A percentile compares a stretch with the other conserved stretches of the same genome.
Conservation (phyloP, 37 sponge, comb jelly and placozoan genomes). For the Halichondria panicea region DNA sequence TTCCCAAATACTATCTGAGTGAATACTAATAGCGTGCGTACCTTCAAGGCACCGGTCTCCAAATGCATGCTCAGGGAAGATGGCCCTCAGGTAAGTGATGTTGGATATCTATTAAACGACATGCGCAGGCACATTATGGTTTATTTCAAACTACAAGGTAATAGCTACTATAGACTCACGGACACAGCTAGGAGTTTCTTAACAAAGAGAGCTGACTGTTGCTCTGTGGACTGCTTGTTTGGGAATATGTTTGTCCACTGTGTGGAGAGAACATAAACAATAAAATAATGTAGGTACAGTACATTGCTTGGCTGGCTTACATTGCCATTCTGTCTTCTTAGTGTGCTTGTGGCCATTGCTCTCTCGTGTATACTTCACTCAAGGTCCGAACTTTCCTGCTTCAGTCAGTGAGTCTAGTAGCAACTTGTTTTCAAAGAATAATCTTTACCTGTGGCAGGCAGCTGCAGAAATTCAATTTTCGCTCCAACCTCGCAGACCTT, state of each 20-base stretch:
- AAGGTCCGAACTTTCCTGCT: too few relatives aligned
- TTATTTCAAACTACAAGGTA: too few relatives aligned
- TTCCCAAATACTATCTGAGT: neutral
- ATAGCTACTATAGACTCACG: constrained; percentile 63
- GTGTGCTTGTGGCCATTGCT: constrained; percentile 34
- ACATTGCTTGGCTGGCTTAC: too few relatives aligned
- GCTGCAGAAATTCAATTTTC: too few relatives aligned
- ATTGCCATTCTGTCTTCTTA: constrained; percentile 25
- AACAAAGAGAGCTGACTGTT: constrained; percentile 95
- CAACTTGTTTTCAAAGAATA: too few relatives aligned
- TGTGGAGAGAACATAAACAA: too few relatives aligned
- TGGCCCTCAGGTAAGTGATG: constrained; percentile 81
- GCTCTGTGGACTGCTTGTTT: constrained; percentile 78
- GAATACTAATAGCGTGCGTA: neutral
- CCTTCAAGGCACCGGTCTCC: constrained; percentile 87
- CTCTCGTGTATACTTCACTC: too few relatives aligned
- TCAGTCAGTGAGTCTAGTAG: too few relatives aligned
- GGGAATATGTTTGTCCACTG: constrained; percentile 95
- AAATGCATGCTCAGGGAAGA: constrained; percentile 94
- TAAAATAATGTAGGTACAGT: too few relatives aligned
- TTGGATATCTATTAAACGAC: constrained; percentile 78
- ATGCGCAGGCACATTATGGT: neutral
- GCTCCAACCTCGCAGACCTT: too few relatives aligned
- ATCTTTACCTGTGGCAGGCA: too few relatives aligned
- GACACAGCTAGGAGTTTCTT: constrained; percentile 95